phyloP scores from a whole-genome alignment of 1,140 invertebrate species.

The Sinella curviseta region DNA sequence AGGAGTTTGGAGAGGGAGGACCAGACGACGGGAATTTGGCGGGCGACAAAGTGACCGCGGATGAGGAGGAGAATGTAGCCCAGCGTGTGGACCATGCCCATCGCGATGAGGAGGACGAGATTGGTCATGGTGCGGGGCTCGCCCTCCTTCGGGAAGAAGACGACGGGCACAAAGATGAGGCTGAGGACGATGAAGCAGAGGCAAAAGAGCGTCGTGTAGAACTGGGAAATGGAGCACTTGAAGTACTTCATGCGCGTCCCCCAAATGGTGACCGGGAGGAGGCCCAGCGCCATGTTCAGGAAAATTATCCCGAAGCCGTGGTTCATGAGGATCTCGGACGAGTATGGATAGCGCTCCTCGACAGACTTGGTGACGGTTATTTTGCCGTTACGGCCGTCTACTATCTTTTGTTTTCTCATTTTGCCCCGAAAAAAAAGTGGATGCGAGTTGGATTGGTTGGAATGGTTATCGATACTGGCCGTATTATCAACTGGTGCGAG shows the following conservation, averaged over 20 bases:
- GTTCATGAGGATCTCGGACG: slow-evolving; percentile 15
- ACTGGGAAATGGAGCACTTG: slow-evolving; percentile 26
- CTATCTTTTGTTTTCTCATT: background rate
- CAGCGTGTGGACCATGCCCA: slow-evolving; percentile 11
- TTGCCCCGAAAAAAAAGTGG: too few relatives aligned
- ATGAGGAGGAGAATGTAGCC: slow-evolving; percentile 35
- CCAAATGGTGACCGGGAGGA: slow-evolving; percentile 26
- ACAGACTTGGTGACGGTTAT: background rate
- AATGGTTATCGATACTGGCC: too few relatives aligned
- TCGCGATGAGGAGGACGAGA: background rate
- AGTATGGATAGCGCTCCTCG: slow-evolving; percentile 17
- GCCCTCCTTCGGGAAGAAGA: background rate
- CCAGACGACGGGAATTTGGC: slow-evolving; percentile 27
- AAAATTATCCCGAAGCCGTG: slow-evolving; percentile 27
- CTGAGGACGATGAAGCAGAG: slow-evolving; percentile 1
- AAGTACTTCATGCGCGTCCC: slow-evolving; percentile 26
- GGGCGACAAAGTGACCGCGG: slow-evolving; percentile 28
- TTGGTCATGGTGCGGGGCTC: background rate
- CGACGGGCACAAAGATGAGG: background rate
- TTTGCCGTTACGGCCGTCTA: background rate
- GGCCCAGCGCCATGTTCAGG: slow-evolving; percentile 33
- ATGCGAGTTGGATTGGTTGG: too few relatives aligned
- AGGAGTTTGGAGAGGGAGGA: slow-evolving; percentile 24
- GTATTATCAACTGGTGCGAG: too few relatives aligned
- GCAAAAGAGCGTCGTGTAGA: slow-evolving; percentile 23